A percentile compares a stretch with the other conserved stretches of the same genome.
Conservation (phyloP, 1,140 invertebrate species). For the Carcinoscorpius rotundicauda region DNA sequence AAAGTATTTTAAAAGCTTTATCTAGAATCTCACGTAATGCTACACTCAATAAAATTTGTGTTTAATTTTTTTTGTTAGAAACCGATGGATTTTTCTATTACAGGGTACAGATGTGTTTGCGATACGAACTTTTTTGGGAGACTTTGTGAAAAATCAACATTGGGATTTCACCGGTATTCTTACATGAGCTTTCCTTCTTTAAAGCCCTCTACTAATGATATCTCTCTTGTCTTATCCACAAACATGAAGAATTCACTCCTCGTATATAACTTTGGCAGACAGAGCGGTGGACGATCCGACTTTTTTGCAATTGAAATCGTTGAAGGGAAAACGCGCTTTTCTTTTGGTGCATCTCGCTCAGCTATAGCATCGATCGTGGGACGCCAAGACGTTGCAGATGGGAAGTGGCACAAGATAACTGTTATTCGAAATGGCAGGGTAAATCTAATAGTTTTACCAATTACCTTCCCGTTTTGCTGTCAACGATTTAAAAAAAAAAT, state of each 20-base stretch:
- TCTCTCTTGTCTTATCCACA: constrained; percentile 80
- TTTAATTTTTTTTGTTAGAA: too few relatives aligned
- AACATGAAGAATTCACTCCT: constrained; percentile 71
- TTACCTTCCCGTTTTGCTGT: too few relatives aligned
- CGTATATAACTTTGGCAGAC: constrained; percentile 77
- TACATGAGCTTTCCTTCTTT: constrained; percentile 76
- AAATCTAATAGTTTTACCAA: background rate
- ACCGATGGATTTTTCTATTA: constrained; percentile 40
- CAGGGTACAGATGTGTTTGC: constrained; percentile 74
- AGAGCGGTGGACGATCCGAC: constrained; percentile 74
- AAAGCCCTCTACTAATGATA: constrained; percentile 76
- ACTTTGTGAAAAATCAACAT: constrained; percentile 78
- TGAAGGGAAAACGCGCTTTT: constrained; percentile 67
- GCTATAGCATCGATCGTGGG: constrained; percentile 62
- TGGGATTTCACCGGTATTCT: constrained; percentile 75
- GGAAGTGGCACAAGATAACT: constrained; percentile 80
- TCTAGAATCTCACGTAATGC: too few relatives aligned
- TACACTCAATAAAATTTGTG: too few relatives aligned
- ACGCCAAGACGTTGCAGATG: constrained; percentile 57
- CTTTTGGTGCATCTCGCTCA: constrained; percentile 72
- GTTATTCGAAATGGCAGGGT: constrained; percentile 64
- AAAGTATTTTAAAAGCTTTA: too few relatives aligned
- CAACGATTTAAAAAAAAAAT: too few relatives aligned
- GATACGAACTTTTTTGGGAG: constrained; percentile 67
- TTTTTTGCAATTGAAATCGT: constrained; percentile 83